phyloP scores from a whole-genome alignment of 2,888 invertebrate genomes.

The Calephelis perditalis region DNA sequence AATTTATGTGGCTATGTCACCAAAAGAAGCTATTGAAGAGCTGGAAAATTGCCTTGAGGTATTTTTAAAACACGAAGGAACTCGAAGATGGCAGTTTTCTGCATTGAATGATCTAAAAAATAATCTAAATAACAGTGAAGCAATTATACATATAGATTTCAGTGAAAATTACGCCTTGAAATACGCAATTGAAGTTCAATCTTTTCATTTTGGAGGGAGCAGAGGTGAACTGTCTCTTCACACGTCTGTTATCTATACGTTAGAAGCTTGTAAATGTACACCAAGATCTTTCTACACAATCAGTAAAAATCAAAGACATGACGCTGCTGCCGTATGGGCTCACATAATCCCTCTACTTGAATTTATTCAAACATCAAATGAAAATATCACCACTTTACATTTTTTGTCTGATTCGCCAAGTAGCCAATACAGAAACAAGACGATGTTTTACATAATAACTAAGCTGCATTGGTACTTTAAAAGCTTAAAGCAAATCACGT shows the following conservation, averaged over 20 bases:
- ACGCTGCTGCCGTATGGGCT: conserved; percentile 25
- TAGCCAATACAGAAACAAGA: conserved; percentile 19
- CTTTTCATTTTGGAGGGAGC: conserved; percentile 26
- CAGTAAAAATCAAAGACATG: conserved; percentile 22
- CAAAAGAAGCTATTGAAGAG: conserved; percentile 12
- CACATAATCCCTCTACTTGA: conserved; percentile 24
- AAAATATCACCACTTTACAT: background rate
- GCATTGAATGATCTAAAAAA: conserved; percentile 20
- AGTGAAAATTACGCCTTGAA: conserved; percentile 19
- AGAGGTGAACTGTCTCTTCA: conserved; percentile 24
- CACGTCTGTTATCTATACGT: conserved; percentile 22
- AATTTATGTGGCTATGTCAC: background rate
- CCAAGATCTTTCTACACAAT: conserved; percentile 22
- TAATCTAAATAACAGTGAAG: conserved; percentile 18
- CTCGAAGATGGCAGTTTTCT: conserved; percentile 13
- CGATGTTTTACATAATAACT: conserved; percentile 15
- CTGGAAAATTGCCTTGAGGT: conserved; percentile 4
- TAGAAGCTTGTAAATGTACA: no score
- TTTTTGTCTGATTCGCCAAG: conserved; percentile 19
- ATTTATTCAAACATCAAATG: background rate
- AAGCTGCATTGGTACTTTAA: conserved; percentile 3
- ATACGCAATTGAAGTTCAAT: conserved; percentile 18
- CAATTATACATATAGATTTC: conserved; percentile 17
- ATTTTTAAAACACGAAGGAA: conserved; percentile 16
- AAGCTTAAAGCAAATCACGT: no score